Conservation (phyloP, 2,113 vertebrate genomes). For the Cyprinodon tularosa region DNA sequence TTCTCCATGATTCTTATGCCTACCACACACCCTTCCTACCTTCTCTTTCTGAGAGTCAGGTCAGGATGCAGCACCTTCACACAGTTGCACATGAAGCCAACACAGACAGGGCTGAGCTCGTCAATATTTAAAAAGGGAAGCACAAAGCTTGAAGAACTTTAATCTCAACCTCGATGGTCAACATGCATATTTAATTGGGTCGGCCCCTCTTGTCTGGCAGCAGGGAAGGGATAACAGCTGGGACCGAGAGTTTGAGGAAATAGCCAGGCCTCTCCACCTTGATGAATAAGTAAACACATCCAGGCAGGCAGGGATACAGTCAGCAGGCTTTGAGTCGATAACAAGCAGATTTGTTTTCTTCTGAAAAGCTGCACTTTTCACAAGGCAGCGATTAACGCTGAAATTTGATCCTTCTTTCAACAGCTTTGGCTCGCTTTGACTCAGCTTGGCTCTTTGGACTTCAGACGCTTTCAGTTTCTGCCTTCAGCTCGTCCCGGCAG, state of each 20-base stretch:
- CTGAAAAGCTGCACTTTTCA: constrained; percentile 62
- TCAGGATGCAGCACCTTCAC: constrained; percentile 15
- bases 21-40: not conserved
- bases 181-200: constrained; percentile 75
- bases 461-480: constrained; percentile 1
- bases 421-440: constrained; percentile 35
- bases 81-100: constrained; percentile 14
- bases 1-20: not conserved
- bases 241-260: constrained; percentile 50
- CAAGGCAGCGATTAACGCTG: constrained; percentile 57
- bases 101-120: constrained; percentile 32
- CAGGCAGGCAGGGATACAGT: constrained; percentile 53
- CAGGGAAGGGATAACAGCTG: constrained; percentile 55
- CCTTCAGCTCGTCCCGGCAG: not conserved
- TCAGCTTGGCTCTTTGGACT: not conserved
- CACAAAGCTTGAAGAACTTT: constrained; percentile 65
- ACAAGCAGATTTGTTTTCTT: constrained; percentile 70
- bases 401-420: constrained; percentile 61
- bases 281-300: constrained; percentile 77
- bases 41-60: not conserved
- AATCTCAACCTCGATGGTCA: constrained; percentile 58
- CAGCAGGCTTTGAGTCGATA: constrained; percentile 54
- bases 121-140: constrained; percentile 73
- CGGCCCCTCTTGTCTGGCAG: constrained; percentile 57
- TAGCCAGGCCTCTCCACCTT: constrained; percentile 31